These are phyloP conservation scores for Calephelis nemesis DNA, from an alignment of 1,140 invertebrate species.

Conservation along the genomic window DNA sequence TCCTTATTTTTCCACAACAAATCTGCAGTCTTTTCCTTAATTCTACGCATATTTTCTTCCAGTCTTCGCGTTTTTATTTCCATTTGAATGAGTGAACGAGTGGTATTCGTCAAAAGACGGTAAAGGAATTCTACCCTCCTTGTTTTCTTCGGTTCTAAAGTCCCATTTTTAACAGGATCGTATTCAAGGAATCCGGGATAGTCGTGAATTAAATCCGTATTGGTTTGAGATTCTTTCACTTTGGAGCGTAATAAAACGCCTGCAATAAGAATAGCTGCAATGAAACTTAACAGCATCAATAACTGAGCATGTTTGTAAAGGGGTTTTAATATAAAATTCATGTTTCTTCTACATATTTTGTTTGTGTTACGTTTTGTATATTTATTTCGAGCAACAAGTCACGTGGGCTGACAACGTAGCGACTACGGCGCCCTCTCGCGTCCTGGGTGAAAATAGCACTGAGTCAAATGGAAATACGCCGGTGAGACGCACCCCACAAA, in stretches of 20 bases:
- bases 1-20: constrained; percentile 79
- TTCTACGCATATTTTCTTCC: constrained; percentile 79
- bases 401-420: constrained; percentile 45
- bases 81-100: constrained; percentile 78
- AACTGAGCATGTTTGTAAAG: constrained; percentile 63
- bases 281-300: constrained; percentile 58
- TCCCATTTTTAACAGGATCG: constrained; percentile 62
- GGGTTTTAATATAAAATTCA: constrained; percentile 66
- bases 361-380: constrained; percentile 27
- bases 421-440: constrained; percentile 66
- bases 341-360: constrained; percentile 46
- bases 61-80: constrained; percentile 78
- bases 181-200: constrained; percentile 44
- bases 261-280: constrained; percentile 45
- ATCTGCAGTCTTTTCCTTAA: constrained; percentile 77
- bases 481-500: constrained; percentile 69
- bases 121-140: constrained; percentile 73
- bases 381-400: constrained; percentile 59
- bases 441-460: constrained; percentile 65
- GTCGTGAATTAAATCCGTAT: constrained; percentile 41
- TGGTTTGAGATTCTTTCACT: constrained; percentile 36
- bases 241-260: constrained; percentile 52
- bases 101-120: constrained; percentile 75
- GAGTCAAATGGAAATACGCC: constrained; percentile 63
- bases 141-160: constrained; percentile 54